Base-by-base conservation (phyloP, 2,113 vertebrate genomes). In the Oreochromis aureus region DNA sequence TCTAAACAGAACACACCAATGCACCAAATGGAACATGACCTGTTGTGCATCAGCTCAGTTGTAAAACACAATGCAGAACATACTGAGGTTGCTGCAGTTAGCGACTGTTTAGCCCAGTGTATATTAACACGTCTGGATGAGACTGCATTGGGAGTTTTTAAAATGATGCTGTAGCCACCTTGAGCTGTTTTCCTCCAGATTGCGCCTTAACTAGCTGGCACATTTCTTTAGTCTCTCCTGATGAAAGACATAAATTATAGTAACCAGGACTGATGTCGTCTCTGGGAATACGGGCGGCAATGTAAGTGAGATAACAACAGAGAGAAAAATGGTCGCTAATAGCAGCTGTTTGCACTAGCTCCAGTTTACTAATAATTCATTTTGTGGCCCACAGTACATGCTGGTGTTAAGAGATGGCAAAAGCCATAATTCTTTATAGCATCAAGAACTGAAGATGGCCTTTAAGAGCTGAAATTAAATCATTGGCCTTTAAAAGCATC, bases 401-500 rank as follows among this genome's bases (percentile, higher is more conserved):
- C 44, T 89, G 80, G 93, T 93, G 93, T 94, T 91, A 91, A 95
- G 93, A 92, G 87, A 94, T 90, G 93, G 93, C 92, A 95, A 94
- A 93, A 94, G 94, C 92, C 89, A 89, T 95, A 93, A 95, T 95
- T 96, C 94, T 93, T 94, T 89, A 92, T 87, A 95, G 93, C 95
- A 89, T 96, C 93, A 94, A 92, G 90, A 95, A 91, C 36, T 84
- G 89, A 91, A 89, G 90, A 89, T 93, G 95, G 96, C 94, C 95
- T 95, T 96, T 96, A 95, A 96, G 95, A 95, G 95, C 93, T 89
- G 93, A 94, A 96, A 97, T 95, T 95, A 95, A 97, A 95, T 96
- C 95, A 95, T 92, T 96, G 95, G 95, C 95, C 96, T 97, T 96
- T 96, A 95, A 96, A 95, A 96, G 95, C 95, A 95, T 94, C 94